phyloP scores from a whole-genome alignment of 2,797 vertebrate genomes.

The Melanotaenia pygmaea region DNA sequence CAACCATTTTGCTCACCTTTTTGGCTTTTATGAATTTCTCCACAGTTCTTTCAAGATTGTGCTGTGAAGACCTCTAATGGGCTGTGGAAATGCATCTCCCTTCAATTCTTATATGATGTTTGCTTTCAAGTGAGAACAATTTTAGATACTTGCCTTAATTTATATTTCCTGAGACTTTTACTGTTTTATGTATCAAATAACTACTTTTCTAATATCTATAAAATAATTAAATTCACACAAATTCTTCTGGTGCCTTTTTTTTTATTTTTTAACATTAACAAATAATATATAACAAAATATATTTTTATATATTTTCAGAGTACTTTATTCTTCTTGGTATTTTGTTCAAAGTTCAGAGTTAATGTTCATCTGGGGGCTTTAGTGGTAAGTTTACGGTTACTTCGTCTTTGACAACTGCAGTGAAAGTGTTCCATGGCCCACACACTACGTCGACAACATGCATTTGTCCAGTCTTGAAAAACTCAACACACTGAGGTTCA shows the following conservation, averaged over 20 bases:
- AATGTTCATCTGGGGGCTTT: neutral
- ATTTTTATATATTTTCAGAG: constrained; percentile 47
- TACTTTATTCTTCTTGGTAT: constrained; percentile 29
- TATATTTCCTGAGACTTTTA: constrained; percentile 62
- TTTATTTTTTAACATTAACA: neutral
- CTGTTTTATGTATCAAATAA: constrained; percentile 52
- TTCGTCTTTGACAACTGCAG: constrained; percentile 68
- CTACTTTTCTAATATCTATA: constrained; percentile 33
- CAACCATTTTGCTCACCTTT: neutral
- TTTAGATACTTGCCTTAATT: constrained; percentile 68
- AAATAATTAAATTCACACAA: constrained; percentile 43
- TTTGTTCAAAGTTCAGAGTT: constrained; percentile 44
- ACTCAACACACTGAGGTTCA: constrained; percentile 82
- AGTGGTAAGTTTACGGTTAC: constrained; percentile 25
- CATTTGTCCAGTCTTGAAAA: constrained; percentile 79
- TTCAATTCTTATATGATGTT: constrained; percentile 35
- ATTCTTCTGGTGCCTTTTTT: neutral
- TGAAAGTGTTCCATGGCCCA: constrained; percentile 92
- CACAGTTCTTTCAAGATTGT: constrained; percentile 97
- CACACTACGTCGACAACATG: constrained; percentile 86
- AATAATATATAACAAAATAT: constrained; percentile 14
- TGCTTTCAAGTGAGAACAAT: constrained; percentile 42
- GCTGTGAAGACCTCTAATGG: constrained; percentile 82
- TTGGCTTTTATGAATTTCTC: constrained; percentile 27
- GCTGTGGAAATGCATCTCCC: constrained; percentile 18